Evolutionary conservation across 1,140 invertebrate genomes (phyloP), one percentile per base, ranked within the genome.

Genomic region (Stratiolaelaps scimitus): DNA sequence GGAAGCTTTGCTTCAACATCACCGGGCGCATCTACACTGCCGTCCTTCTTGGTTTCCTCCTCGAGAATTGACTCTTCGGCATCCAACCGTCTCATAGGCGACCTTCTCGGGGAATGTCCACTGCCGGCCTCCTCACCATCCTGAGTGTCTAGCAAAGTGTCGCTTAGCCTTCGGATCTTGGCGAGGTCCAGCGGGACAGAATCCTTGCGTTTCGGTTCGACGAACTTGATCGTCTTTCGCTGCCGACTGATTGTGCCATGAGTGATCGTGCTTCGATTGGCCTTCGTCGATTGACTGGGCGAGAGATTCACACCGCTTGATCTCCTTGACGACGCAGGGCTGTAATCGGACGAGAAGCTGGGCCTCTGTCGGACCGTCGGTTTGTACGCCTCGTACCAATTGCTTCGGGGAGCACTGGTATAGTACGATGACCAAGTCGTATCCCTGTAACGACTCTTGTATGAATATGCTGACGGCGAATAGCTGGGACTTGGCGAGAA

Each of bases 341-440:
- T 48, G 15, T 48, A 48, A 4, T 48, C 47, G 19, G 47, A 48
- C 47, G 23, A 26, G 23, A 17, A 60, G 2, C 53, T 60, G 13
- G 53, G 53, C 26, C 53, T 1, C 10, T 60, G 13, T 26, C 53
- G 17, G 2, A 60, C 23, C 6, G 53, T 60, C 17, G 53, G 53
- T 60, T 34, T 60, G 10, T 60, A 60, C 53, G 53, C 53, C 10
- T 60, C 53, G 53, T 60, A 60, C 53, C 53, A 60, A 26, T 60
- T 23, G 53, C 15, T 60, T 20, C 53, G 53, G 34, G 53, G 53
- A n/a, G 53, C 15, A 34, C 53, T 60, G 17, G 53, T 60, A 23
- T 60, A 60, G 10, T 60, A 60, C 53, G 53, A 60, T 5, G 53
- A 60, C 53, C 53, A 60, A 20, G 23, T 17, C 17, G 23, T 26